Evolutionary conservation across 2,888 invertebrate species (phyloP), one percentile per base, ranked within the genome.

Genomic region (Onchidella celtica): DNA sequence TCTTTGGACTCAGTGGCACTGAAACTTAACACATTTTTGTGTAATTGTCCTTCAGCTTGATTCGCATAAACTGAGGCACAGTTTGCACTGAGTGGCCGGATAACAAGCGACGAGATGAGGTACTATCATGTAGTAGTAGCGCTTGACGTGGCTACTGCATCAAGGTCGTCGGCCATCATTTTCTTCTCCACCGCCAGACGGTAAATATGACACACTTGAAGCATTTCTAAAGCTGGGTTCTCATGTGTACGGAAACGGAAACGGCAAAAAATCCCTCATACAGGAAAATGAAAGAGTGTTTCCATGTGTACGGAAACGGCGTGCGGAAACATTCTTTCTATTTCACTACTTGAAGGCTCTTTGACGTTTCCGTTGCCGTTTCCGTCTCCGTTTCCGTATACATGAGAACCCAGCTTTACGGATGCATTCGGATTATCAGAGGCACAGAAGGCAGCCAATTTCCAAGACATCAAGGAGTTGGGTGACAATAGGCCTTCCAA

Each of bases 21-120:
- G 1, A 79, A 79, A 29, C 55, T 79, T 14, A 47, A 63, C 21
- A 63, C 72, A 6, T 73, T 79, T 36, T 79, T 70, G 79, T 63
- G 29, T 3, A 57, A 27, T 27, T 29, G 47, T 24, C 79, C 66
- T 21, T 11, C 36, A 24, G 73, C 72, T 0, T 79, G 79, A 73
- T 73, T 79, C 27, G 34, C 79, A 0, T 24, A 72, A 40, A 40
- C 73, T 24, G 57, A 73, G 29, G 73, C 55, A 17, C 73, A 73
- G 73, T 73, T 73, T 73, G 73, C 57, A 11, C 11, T 73, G 11
- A 55, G 73, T 24, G 27, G n/a, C n/a, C n/a, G 57, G 27, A 29
- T 73, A 3, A 73, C 32, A 14, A 21, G 9, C 14, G 66, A 66
- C 34, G 66, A 66, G 11, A 32, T 32, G 17, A 66, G 32, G 32